phyloP scores from a whole-genome alignment of 1,140 invertebrate genomes.

The Drosophila pectinifera region DNA sequence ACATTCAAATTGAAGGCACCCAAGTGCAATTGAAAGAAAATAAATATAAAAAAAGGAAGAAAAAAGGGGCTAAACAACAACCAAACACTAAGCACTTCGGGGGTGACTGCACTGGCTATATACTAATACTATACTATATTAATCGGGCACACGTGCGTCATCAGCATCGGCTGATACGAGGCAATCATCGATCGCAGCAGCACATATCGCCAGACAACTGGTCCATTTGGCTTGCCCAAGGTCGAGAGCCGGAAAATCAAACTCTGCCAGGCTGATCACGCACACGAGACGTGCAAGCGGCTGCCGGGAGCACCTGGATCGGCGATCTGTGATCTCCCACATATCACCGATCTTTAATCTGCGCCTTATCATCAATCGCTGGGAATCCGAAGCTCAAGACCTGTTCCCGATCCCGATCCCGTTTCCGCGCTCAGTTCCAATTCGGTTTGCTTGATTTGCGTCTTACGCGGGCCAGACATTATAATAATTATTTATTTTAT shows the following conservation, averaged over 20 bases:
- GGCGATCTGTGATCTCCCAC: slow-evolving; percentile 1
- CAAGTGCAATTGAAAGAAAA: slow-evolving; percentile 2
- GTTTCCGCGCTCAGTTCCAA: background rate
- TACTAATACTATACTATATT: no score
- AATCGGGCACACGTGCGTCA: slow-evolving; percentile 21
- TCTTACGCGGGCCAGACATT: background rate
- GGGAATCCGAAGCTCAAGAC: background rate
- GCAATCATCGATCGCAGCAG: slow-evolving; percentile 13
- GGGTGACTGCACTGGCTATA: background rate
- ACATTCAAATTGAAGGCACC: slow-evolving; percentile 1
- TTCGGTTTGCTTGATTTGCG: slow-evolving; percentile 4
- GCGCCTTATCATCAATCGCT: slow-evolving; percentile 21
- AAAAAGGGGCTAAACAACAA: no score
- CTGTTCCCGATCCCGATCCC: slow-evolving; percentile 7
- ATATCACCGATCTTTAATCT: slow-evolving; percentile 11
- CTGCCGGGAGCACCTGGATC: slow-evolving; percentile 17
- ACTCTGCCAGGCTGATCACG: slow-evolving; percentile 22
- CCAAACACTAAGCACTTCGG: background rate
- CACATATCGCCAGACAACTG: slow-evolving; percentile 19
- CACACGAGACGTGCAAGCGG: slow-evolving; percentile 11
- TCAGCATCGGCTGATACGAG: slow-evolving; percentile 16
- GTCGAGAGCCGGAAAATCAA: slow-evolving; percentile 32
- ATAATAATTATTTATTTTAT: background rate
- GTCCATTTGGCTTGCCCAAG: slow-evolving; percentile 27
- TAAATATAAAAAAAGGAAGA: background rate